A percentile compares a stretch with the other conserved stretches of the same genome.
Evolutionary conservation across 1,140 invertebrate species (phyloP).

Genomic region (Spodoptera litura): DNA sequence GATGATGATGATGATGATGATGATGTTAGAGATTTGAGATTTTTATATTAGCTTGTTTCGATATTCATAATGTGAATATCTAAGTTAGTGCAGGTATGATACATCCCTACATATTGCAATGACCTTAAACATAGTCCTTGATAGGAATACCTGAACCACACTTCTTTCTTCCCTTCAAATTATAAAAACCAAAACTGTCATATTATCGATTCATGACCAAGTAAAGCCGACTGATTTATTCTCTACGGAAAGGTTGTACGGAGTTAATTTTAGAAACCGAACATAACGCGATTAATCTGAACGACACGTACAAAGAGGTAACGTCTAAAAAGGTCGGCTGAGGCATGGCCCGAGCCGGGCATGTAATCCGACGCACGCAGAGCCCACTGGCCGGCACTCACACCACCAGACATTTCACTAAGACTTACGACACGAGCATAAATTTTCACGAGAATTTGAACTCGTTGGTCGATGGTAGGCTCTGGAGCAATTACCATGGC

Average conservation of each 20-base stretch:
- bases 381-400: conserved; percentile 29
- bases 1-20: no score
- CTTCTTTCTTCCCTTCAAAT: no score
- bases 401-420: conserved; percentile 61
- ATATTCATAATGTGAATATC: no score
- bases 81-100: no score
- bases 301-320: conserved; percentile 22
- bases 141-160: no score
- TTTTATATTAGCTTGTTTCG: no score
- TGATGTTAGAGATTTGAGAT: no score
- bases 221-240: neutral
- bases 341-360: conserved; percentile 9
- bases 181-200: no score
- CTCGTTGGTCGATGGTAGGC: neutral
- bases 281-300: conserved; percentile 21
- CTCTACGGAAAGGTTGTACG: neutral
- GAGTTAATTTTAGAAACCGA: conserved; percentile 24
- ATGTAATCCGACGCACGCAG: conserved; percentile 10
- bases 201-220: neutral
- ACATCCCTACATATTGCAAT: no score
- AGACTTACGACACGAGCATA: conserved; percentile 69
- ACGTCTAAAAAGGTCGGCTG: conserved; percentile 31
- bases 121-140: no score
- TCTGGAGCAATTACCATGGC: no score
- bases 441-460: conserved; percentile 71